phyloP scores from a whole-genome alignment of 37 sponge, comb jelly and placozoan species.

The Chondrilla cf. caribensis region DNA sequence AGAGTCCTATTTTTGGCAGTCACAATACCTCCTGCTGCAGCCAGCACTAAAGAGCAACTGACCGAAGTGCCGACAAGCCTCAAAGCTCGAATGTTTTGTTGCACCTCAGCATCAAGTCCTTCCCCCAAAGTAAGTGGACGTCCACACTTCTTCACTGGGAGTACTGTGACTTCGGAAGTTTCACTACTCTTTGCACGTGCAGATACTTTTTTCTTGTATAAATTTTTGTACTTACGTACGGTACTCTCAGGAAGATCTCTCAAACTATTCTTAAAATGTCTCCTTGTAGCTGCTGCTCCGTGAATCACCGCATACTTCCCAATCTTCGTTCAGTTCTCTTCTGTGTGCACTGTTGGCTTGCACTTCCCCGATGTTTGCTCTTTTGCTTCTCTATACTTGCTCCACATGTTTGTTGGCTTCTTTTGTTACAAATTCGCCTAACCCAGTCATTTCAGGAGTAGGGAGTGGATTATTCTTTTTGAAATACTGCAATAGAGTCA shows the following conservation, averaged over 20 bases:
- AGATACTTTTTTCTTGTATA: background rate
- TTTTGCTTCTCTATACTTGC: too few species aligned
- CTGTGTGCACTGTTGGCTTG: background rate
- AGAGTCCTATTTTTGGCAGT: background rate
- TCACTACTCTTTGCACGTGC: background rate
- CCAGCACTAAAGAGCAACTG: background rate
- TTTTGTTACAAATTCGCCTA: too few species aligned
- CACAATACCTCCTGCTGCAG: background rate
- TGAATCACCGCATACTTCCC: background rate
- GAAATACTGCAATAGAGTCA: too few species aligned
- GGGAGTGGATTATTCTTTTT: too few species aligned
- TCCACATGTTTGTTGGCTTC: too few species aligned
- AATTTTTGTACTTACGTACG: background rate
- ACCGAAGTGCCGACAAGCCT: background rate
- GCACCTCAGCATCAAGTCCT: background rate
- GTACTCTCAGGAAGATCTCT: background rate
- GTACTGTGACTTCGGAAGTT: background rate
- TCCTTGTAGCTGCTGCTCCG: background rate
- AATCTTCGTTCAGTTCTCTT: background rate
- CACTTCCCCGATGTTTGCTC: too few species aligned
- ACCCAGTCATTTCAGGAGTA: too few species aligned
- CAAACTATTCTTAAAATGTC: background rate
- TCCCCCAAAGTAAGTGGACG: background rate
- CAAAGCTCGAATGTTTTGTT: background rate
- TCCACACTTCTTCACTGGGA: background rate